These are phyloP conservation scores for Lontra canadensis DNA, from an alignment of 2,113 vertebrate genomes.

Conservation along the genomic window DNA sequence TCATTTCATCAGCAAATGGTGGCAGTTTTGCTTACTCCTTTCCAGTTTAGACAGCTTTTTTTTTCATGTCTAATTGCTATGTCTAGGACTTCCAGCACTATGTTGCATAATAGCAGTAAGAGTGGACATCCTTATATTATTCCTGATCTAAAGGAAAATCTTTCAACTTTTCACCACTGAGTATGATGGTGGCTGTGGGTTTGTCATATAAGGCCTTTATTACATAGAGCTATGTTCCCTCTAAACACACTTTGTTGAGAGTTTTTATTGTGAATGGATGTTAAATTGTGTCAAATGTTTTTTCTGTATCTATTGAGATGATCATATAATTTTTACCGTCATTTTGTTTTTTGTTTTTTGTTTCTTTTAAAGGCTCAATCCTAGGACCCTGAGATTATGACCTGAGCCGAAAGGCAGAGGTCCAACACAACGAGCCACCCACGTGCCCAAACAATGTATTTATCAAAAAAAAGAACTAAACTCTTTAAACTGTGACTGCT, in stretches of 20 bases:
- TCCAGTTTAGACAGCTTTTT: background rate
- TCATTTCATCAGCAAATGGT: background rate
- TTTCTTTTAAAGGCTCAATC: too few relatives aligned
- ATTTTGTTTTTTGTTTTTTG: background rate
- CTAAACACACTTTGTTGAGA: background rate
- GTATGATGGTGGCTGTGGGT: background rate
- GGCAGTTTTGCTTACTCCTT: background rate
- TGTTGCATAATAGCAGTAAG: background rate
- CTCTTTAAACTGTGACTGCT: background rate
- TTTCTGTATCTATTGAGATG: background rate
- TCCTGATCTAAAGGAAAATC: background rate
- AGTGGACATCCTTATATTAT: background rate
- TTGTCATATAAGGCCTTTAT: background rate
- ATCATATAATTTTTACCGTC: background rate
- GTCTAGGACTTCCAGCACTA: background rate
- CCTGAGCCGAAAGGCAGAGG: too few relatives aligned
- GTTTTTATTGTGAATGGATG: background rate
- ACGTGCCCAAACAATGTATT: background rate
- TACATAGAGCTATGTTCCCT: background rate
- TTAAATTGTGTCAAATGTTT: background rate
- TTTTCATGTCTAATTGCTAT: background rate
- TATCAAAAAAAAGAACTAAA: slow-evolving; percentile 16
- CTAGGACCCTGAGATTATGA: too few relatives aligned
- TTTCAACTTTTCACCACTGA: background rate
- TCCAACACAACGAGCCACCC: too few relatives aligned